phyloP scores from a whole-genome alignment of 92 coral and sea anemone species.

The Actinernus sp. region DNA sequence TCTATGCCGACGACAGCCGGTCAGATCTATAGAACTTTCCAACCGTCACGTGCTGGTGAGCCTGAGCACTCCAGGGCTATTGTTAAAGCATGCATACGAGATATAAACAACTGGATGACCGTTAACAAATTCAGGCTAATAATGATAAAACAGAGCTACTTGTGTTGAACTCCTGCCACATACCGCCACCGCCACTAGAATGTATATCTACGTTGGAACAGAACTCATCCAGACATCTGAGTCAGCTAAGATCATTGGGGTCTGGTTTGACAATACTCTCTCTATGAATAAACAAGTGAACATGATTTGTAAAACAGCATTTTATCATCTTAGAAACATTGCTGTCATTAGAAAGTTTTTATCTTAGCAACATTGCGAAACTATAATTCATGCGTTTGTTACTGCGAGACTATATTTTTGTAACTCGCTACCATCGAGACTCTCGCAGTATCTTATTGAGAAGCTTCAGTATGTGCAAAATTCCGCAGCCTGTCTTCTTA shows the following conservation, averaged over 20 bases:
- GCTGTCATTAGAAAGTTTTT: conserved; percentile 20
- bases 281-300: conserved; percentile 30
- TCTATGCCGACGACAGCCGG: no score
- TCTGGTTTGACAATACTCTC: conserved; percentile 25
- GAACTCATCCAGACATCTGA: no score
- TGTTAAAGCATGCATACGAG: no score
- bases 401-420: background rate
- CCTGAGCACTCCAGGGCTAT: no score
- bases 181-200: conserved; percentile 18
- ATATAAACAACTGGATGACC: no score
- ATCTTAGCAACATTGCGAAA: conserved; percentile 31
- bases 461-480: no score
- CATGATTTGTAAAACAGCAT: conserved; percentile 9
- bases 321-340: conserved; percentile 31
- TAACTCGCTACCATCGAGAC: background rate
- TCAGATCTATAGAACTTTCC: no score
- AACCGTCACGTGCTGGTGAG: no score
- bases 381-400: conserved; percentile 16
- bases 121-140: no score
- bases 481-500: no score
- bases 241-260: conserved; percentile 20
- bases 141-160: conserved; percentile 26
- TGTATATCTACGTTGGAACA: conserved; percentile 7
- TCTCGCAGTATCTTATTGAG: background rate
- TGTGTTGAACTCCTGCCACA: conserved; percentile 29